Percentiles rank a stretch among this genome's conserved stretches.
Conservation (phyloP, 2,888 invertebrate genomes). For the Lomographa bimaculata region DNA sequence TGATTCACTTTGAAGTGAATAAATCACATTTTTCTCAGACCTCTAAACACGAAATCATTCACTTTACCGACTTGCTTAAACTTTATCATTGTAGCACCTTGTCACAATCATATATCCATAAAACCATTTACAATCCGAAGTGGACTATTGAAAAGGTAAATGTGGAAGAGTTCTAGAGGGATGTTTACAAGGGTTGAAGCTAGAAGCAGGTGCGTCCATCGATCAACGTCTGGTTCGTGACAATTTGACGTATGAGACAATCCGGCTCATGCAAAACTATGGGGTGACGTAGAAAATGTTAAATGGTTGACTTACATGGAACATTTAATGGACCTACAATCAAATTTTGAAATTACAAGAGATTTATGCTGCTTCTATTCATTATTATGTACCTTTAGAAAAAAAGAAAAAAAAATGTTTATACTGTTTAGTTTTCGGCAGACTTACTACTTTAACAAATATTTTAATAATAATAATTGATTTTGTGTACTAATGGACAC, state of each 20-base stretch:
- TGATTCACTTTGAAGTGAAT: conserved; percentile 38
- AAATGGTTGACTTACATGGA: conserved; percentile 49
- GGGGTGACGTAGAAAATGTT: conserved; percentile 49
- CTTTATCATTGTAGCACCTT: conserved; percentile 1
- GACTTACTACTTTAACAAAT: no score
- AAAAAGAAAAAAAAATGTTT: no score
- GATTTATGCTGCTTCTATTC: no score
- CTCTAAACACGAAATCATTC: conserved; percentile 23
- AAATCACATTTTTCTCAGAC: conserved; percentile 53
- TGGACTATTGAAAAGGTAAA: not conserved
- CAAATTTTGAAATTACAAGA: no score
- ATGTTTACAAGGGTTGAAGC: conserved; percentile 50
- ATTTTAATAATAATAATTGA: no score
- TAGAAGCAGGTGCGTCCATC: conserved; percentile 73
- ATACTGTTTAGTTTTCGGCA: no score
- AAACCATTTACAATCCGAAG: not conserved
- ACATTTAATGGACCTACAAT: no score
- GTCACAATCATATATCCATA: conserved; percentile 3
- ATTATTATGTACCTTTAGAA: no score
- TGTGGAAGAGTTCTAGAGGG: conserved; percentile 11
- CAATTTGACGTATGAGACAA: conserved; percentile 82
- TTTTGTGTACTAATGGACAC: no score
- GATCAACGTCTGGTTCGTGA: conserved; percentile 70
- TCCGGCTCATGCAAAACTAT: conserved; percentile 70
- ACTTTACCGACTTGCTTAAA: conserved; percentile 4